Evolutionary conservation across 2,888 invertebrate species (phyloP).

Genomic region (Caenorhabditis wallacei): DNA sequence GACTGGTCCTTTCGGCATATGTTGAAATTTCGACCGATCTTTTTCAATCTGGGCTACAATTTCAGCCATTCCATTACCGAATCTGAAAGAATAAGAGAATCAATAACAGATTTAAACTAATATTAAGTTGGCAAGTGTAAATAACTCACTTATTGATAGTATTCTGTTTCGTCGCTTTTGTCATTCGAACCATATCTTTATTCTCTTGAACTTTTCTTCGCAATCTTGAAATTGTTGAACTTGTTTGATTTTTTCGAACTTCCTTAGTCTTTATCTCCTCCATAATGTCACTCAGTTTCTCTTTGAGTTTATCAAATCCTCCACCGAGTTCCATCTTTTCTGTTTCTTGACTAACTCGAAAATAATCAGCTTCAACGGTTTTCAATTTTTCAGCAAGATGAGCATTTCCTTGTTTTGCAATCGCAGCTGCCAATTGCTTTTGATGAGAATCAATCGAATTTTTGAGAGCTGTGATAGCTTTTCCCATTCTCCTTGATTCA

Average conservation of each 20-base stretch:
- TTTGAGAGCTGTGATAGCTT: not conserved
- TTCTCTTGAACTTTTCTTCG: not conserved
- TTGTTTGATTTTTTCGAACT: not conserved
- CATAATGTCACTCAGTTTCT: not conserved
- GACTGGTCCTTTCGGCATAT: slow-evolving; percentile 77
- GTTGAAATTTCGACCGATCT: slow-evolving; percentile 55
- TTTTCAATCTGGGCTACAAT: slow-evolving; percentile 66
- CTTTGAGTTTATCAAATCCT: not conserved
- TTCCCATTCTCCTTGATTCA: not conserved
- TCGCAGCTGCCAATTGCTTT: not conserved
- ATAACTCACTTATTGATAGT: slow-evolving; percentile 52
- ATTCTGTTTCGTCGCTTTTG: not conserved
- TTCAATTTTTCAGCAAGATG: slow-evolving; percentile 5
- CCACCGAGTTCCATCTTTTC: slow-evolving; percentile 27
- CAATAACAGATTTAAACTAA: too few species aligned
- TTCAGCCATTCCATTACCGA: slow-evolving; percentile 67
- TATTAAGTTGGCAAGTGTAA: too few species aligned
- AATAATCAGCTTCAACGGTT: not conserved
- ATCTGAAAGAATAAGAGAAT: slow-evolving; percentile 71
- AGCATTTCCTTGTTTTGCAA: slow-evolving; percentile 28
- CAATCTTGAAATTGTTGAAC: not conserved
- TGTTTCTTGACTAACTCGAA: slow-evolving; percentile 6
- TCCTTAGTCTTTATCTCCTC: not conserved
- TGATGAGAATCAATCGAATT: not conserved
- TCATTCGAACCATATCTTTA: not conserved